phyloP scores from a whole-genome alignment of 2,113 vertebrate species.

The Parotia lawesii region DNA sequence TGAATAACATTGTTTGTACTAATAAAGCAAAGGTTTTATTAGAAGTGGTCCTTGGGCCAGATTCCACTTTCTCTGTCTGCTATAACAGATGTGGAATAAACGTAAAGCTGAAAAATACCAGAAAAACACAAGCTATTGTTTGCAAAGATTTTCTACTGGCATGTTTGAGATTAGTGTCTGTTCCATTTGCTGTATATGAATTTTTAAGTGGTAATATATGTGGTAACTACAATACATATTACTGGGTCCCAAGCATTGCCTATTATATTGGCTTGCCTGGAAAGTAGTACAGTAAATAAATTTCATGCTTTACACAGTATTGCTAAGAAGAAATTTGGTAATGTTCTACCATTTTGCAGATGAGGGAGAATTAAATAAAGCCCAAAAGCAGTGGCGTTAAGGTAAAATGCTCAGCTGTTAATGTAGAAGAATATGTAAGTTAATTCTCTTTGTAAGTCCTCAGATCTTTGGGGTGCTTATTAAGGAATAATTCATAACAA shows the following conservation, averaged over 20 bases:
- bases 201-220: neutral
- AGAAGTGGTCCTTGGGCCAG: neutral
- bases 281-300: neutral
- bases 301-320: neutral
- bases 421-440: neutral
- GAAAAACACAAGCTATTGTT: neutral
- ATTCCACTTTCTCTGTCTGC: neutral
- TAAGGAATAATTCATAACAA: neutral
- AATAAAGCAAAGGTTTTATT: neutral
- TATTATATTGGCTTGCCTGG: neutral
- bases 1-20: neutral
- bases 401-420: conserved; percentile 27
- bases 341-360: conserved; percentile 15
- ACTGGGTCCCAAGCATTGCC: neutral
- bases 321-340: neutral
- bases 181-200: neutral
- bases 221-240: neutral
- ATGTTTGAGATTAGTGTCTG: neutral
- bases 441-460: neutral
- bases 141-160: neutral
- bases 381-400: neutral
- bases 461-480: neutral
- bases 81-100: neutral
- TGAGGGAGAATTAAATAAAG: conserved; percentile 2
- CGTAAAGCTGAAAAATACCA: neutral